phyloP scores from a whole-genome alignment of 2,113 vertebrate species.

The Erythrolamprus reginae region DNA sequence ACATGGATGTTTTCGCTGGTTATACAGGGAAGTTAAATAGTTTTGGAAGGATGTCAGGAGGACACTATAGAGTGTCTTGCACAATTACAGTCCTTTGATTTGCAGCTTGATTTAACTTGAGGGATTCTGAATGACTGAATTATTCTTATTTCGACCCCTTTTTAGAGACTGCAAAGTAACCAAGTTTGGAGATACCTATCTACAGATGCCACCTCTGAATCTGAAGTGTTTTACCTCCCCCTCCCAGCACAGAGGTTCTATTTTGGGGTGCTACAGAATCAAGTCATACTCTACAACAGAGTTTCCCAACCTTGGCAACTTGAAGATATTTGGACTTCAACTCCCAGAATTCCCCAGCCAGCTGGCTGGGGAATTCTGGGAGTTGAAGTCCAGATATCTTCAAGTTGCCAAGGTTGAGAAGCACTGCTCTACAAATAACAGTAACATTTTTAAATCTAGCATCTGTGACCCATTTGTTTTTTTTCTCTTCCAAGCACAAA shows the following conservation, averaged over 20 bases:
- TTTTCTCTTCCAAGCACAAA: constrained; percentile 8
- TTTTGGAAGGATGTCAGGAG: not conserved
- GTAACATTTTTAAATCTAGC: constrained; percentile 35
- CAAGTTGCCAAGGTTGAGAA: too few species aligned
- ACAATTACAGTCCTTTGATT: not conserved
- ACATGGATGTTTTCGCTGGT: not conserved
- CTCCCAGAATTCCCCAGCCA: too few species aligned
- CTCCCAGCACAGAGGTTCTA: not conserved
- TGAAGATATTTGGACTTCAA: too few species aligned
- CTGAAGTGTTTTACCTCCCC: not conserved
- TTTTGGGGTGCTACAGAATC: not conserved
- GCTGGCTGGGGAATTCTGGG: too few species aligned
- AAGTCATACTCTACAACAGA: not conserved
- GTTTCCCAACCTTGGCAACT: too few species aligned
- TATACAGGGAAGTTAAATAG: not conserved
- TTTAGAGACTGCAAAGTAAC: not conserved
- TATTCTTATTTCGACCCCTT: not conserved
- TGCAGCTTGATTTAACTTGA: too few species aligned
- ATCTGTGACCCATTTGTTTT: constrained; percentile 39
- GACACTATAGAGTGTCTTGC: not conserved
- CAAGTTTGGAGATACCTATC: not conserved
- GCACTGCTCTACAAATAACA: too few species aligned
- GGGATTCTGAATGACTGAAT: not conserved
- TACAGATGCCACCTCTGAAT: not conserved
- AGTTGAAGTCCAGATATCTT: too few species aligned